Evolutionary conservation across 2,113 vertebrate species (phyloP).

Genomic region (Tonatia bakeri): DNA sequence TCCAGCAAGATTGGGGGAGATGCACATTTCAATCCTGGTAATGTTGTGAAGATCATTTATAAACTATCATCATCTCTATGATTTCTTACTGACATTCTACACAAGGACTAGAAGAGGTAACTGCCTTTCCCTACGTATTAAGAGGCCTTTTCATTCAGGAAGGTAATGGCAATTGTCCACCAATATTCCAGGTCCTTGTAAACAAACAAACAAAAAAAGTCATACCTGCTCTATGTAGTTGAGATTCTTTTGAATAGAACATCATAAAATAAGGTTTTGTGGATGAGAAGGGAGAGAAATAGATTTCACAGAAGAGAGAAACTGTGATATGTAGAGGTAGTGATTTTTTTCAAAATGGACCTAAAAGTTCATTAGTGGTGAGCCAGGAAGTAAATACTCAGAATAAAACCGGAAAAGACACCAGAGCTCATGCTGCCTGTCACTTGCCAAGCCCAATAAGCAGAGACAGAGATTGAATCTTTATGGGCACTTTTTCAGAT

Average conservation of each 20-base stretch:
- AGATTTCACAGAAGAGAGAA: background rate
- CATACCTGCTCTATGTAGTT: background rate
- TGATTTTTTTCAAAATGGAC: background rate
- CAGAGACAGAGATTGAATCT: too few species aligned
- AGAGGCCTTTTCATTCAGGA: background rate
- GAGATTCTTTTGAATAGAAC: background rate
- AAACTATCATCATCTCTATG: background rate
- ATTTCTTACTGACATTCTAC: background rate
- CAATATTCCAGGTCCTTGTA: background rate
- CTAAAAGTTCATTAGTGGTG: background rate
- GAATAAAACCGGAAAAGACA: too few species aligned
- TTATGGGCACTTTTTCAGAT: too few species aligned
- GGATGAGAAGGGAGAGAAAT: background rate
- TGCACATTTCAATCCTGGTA: background rate
- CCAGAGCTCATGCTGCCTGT: too few species aligned
- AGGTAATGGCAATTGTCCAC: background rate
- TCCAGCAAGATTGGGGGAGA: background rate
- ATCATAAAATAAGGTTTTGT: background rate
- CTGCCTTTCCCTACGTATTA: background rate
- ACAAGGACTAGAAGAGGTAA: background rate
- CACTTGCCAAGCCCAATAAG: too few species aligned
- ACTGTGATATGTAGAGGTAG: background rate
- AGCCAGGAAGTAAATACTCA: conserved; percentile 1
- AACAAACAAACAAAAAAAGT: background rate
- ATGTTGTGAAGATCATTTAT: background rate